Evolutionary conservation across 2,113 vertebrate genomes (phyloP), one percentile per base, ranked within the genome.

Genomic region (Lagopus leucura): DNA sequence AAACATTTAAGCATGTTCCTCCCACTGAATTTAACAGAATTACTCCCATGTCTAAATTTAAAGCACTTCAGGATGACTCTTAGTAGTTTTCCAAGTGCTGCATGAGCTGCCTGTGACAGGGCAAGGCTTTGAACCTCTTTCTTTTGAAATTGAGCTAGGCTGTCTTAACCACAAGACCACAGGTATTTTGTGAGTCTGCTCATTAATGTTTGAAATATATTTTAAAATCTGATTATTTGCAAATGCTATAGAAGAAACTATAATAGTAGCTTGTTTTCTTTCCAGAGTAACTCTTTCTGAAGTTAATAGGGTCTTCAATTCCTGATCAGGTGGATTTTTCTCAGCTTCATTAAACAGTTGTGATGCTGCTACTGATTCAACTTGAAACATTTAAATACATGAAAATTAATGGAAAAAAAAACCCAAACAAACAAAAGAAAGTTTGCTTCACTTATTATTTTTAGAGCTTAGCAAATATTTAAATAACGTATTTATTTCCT

Each of bases 121-220:
- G 47, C 52, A 82, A 84, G 58, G 40, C 79, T 95, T 94, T 93
- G 91, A 96, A 91, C 17, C 3, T 74, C 65, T 72, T 89, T 73
- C 75, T 91, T 93, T 87, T 94, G 86, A 92, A 92, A 93, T 1
- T 45, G 17, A 76, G 48, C 84, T 83, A 43, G 25, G 70, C 66
- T 91, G 85, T 45, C 73, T 92, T 81, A 91, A 83, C 93, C 93
- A 92, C 91, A 86, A 94, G 90, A 92, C 93, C 96, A 88, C 91
- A 95, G 88, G 86, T 95, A 95, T 95, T 95, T 92, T 84, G 40
- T 72, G 48, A 95, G 88, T 21, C 80, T 86, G 83, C n/a, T 96
- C 24, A 79, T 90, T 94, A 88, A 86, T 78, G 40, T 88, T 52
- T 92, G 70, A 61, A 92, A 66, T 43, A 15, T 75, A 73, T 60